A percentile compares a stretch with the other conserved stretches of the same genome.
Conservation (phyloP, 92 coral and sea anemone genomes). For the Umimayanthus kanabou region DNA sequence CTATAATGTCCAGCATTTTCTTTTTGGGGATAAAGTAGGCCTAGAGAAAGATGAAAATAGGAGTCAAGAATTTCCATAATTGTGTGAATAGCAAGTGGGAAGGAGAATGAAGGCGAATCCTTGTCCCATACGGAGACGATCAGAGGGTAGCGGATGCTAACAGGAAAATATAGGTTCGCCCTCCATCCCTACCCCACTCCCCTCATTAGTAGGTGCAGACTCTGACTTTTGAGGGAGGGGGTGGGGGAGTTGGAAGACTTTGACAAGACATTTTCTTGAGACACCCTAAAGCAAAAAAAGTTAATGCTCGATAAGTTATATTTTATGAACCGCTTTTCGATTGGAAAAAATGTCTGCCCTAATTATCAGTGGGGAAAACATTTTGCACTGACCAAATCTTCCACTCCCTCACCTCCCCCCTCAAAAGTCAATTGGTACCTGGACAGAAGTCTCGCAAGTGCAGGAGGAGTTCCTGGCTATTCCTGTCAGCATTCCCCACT, state of each 20-base stretch:
- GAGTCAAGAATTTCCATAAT: neutral
- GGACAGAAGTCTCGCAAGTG: slow-evolving; percentile 93
- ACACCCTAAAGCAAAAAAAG: no score
- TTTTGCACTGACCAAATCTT: no score
- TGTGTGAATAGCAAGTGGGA: neutral
- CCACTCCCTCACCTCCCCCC: no score
- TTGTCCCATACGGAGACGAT: neutral
- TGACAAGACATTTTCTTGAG: no score
- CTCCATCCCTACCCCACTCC: neutral
- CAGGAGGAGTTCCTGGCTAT: slow-evolving; percentile 83
- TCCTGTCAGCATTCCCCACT: slow-evolving; percentile 85
- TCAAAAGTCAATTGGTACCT: slow-evolving; percentile 50
- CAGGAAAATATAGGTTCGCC: neutral
- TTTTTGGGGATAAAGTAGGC: slow-evolving; percentile 76
- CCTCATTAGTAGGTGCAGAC: neutral
- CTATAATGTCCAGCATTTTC: slow-evolving; percentile 69
- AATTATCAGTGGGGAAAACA: no score
- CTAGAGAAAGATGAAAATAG: slow-evolving; percentile 30
- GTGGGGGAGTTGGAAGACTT: no score
- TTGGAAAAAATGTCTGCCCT: no score
- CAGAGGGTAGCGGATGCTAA: neutral
- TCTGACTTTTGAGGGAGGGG: no score
- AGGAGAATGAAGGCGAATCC: no score
- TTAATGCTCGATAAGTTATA: no score
- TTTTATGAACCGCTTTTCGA: no score